Percentiles rank a stretch among this genome's conserved stretches.
Evolutionary conservation across 2,113 vertebrate genomes (phyloP).

Genomic region (Eolophus roseicapilla): DNA sequence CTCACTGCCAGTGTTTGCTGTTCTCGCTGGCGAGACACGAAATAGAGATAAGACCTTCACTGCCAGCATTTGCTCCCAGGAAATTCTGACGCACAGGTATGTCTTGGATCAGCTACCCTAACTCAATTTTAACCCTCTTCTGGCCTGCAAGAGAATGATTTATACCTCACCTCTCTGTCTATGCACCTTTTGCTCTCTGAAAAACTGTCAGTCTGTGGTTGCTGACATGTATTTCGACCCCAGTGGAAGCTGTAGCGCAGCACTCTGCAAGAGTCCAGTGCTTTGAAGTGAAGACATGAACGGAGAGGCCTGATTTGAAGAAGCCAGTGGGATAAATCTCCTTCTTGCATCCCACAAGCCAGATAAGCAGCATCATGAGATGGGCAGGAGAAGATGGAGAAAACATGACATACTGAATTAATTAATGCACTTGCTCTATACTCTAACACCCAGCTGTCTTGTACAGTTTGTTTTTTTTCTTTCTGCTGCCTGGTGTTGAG

Average conservation of each 20-base stretch:
- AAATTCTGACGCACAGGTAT: background rate
- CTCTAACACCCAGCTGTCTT: background rate
- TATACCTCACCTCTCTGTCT: background rate
- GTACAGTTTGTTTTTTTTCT: background rate
- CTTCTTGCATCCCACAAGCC: background rate
- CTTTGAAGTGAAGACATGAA: background rate
- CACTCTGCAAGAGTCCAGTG: background rate
- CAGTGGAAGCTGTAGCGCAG: background rate
- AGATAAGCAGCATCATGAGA: background rate
- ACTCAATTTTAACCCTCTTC: background rate
- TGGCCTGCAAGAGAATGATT: background rate
- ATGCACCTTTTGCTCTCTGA: background rate
- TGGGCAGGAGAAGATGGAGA: background rate
- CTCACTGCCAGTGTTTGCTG: background rate
- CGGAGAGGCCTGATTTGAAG: background rate
- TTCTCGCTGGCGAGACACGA: background rate
- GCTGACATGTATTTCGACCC: background rate
- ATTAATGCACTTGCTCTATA: background rate
- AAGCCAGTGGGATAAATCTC: background rate
- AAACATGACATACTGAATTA: background rate
- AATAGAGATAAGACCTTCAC: background rate
- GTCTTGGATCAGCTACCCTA: background rate
- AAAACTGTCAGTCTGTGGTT: background rate
- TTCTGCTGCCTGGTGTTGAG: background rate
- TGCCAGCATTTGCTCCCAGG: background rate